Evolutionary conservation across 2,888 invertebrate species (phyloP).

Genomic region (Chelonus formosanus): DNA sequence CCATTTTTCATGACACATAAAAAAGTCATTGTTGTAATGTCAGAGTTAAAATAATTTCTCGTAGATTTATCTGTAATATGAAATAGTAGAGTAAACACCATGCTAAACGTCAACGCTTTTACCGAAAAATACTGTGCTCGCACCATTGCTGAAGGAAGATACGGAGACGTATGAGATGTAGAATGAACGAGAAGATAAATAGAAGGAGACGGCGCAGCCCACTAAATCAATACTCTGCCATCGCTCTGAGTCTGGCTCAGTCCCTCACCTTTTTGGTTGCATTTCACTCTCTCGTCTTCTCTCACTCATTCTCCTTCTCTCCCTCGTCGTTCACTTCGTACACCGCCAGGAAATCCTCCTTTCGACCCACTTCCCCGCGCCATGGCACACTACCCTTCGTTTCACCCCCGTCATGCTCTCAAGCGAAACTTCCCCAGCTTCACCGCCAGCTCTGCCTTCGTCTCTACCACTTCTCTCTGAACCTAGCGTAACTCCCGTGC

Average conservation of each 20-base stretch:
- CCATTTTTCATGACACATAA: too few species aligned
- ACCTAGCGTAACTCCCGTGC: slow-evolving; percentile 18
- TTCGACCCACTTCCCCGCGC: slow-evolving; percentile 37
- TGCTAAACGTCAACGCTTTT: slow-evolving; percentile 21
- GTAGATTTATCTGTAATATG: not conserved
- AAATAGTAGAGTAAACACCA: not conserved
- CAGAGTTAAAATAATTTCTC: not conserved
- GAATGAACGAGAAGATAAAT: slow-evolving; percentile 55
- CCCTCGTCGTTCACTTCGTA: slow-evolving; percentile 39
- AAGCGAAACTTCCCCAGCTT: slow-evolving; percentile 61
- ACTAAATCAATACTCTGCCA: slow-evolving; percentile 66
- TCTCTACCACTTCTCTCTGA: slow-evolving; percentile 21
- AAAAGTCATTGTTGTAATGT: not conserved
- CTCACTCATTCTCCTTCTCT: slow-evolving; percentile 39
- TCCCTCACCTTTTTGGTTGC: slow-evolving; percentile 54
- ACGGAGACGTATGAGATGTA: slow-evolving; percentile 54
- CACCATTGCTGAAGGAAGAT: slow-evolving; percentile 49
- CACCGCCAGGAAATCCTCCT: slow-evolving; percentile 33
- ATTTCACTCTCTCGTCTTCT: slow-evolving; percentile 43
- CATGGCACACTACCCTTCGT: slow-evolving; percentile 47
- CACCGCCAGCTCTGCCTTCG: slow-evolving; percentile 39
- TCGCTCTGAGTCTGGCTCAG: slow-evolving; percentile 65
- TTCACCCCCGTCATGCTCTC: slow-evolving; percentile 63
- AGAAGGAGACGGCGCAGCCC: slow-evolving; percentile 64
- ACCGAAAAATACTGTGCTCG: slow-evolving; percentile 35